Evolutionary conservation across 1,140 invertebrate species (phyloP).

Genomic region (Musca vetustissima): DNA sequence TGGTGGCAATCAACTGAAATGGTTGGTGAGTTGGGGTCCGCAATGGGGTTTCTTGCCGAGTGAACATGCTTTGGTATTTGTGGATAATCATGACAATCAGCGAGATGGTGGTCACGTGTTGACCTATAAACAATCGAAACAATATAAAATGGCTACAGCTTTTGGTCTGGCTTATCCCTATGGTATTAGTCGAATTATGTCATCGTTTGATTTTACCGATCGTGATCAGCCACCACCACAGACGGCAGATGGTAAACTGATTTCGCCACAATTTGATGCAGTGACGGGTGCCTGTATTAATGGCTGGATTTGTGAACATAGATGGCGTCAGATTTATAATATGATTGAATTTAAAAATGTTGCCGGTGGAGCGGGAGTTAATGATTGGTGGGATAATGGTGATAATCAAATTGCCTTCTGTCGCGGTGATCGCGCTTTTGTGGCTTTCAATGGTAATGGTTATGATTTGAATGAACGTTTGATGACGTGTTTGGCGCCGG

Average conservation of each 20-base stretch:
- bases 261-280: slow-evolving; percentile 61
- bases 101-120: slow-evolving; percentile 60
- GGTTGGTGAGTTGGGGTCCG: slow-evolving; percentile 61
- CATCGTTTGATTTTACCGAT: slow-evolving; percentile 64
- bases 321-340: slow-evolving; percentile 83
- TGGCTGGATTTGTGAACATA: slow-evolving; percentile 91
- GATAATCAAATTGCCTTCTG: slow-evolving; percentile 80
- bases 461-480: slow-evolving; percentile 57
- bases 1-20: slow-evolving; percentile 60
- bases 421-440: slow-evolving; percentile 70
- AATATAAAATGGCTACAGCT: slow-evolving; percentile 76
- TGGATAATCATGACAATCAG: slow-evolving; percentile 74
- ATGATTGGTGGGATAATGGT: slow-evolving; percentile 77
- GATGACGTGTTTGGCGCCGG: slow-evolving; percentile 73
- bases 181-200: slow-evolving; percentile 75
- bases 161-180: slow-evolving; percentile 80
- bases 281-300: slow-evolving; percentile 55
- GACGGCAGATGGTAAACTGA: too few relatives aligned
- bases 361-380: slow-evolving; percentile 59
- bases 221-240: slow-evolving; percentile 58
- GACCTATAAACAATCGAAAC: slow-evolving; percentile 64
- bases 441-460: slow-evolving; percentile 70
- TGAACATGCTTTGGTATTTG: slow-evolving; percentile 59
- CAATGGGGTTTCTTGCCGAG: slow-evolving; percentile 58
- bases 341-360: slow-evolving; percentile 81